phyloP scores from a whole-genome alignment of 2,888 invertebrate genomes.

The Camptogramma bilineatum region DNA sequence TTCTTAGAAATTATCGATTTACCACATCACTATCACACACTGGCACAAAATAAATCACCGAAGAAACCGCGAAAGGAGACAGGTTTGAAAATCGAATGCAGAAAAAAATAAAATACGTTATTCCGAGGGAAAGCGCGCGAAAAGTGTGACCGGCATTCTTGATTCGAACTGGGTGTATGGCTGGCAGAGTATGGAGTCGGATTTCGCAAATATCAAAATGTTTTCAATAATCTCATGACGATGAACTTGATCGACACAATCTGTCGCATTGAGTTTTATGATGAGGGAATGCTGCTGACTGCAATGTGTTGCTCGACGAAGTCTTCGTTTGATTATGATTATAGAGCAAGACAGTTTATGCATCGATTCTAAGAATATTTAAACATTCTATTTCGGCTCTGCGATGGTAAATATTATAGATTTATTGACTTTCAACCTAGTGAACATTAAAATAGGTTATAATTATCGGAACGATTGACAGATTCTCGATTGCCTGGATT shows the following conservation, averaged over 20 bases:
- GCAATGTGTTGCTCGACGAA: neutral
- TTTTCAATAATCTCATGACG: neutral
- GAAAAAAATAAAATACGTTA: slow-evolving; percentile 40
- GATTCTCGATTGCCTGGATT: too few species aligned
- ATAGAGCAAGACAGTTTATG: neutral
- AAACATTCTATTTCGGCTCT: neutral
- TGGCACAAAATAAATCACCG: slow-evolving; percentile 10
- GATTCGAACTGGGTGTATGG: slow-evolving; percentile 26
- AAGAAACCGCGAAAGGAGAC: slow-evolving; percentile 4
- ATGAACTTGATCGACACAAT: slow-evolving; percentile 10
- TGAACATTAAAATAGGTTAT: neutral
- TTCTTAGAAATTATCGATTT: slow-evolving; percentile 8
- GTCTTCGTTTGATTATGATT: neutral
- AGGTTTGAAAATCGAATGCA: slow-evolving; percentile 25
- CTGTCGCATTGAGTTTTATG: slow-evolving; percentile 10
- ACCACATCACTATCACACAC: slow-evolving; percentile 17
- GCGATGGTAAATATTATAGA: neutral
- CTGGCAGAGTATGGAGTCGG: slow-evolving; percentile 38
- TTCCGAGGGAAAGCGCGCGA: slow-evolving; percentile 40
- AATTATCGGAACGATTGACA: neutral
- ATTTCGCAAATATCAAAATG: slow-evolving; percentile 23
- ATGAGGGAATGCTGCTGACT: slow-evolving; percentile 5
- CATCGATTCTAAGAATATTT: neutral
- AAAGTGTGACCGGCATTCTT: slow-evolving; percentile 40
- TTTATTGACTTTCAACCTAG: neutral